Evolutionary conservation across 2,113 vertebrate genomes (phyloP).

Genomic region (Agelaius tricolor): DNA sequence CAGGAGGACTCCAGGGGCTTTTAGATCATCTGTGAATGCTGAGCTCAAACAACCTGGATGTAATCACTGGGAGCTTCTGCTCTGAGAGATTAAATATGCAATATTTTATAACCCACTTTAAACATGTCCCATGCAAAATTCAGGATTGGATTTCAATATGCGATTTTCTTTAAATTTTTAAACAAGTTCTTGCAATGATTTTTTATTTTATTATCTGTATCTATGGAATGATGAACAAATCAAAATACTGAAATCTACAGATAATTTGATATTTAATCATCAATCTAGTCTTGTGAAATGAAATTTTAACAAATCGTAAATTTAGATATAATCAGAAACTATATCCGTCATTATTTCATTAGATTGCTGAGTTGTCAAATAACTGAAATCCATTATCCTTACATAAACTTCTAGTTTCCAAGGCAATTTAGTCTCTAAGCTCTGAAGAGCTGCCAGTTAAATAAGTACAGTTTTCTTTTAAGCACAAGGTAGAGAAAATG

Average conservation of each 20-base stretch:
- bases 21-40: not conserved
- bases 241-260: not conserved
- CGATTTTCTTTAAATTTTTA: conserved; percentile 46
- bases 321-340: conserved; percentile 35
- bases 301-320: conserved; percentile 52
- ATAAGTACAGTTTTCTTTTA: not conserved
- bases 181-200: not conserved
- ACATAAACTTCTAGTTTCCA: conserved; percentile 47
- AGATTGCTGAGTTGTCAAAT: conserved; percentile 52
- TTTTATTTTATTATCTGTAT: conserved; percentile 2
- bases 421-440: conserved; percentile 50
- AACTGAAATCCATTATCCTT: conserved; percentile 45
- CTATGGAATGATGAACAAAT: not conserved
- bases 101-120: conserved; percentile 33
- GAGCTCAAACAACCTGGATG: not conserved
- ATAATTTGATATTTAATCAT: conserved; percentile 25
- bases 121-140: conserved; percentile 35
- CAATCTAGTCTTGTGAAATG: not conserved
- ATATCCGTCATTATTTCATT: conserved; percentile 16
- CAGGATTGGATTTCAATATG: conserved; percentile 28
- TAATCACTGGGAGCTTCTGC: not conserved
- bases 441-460: conserved; percentile 18
- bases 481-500: not conserved
- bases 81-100: conserved; percentile 21
- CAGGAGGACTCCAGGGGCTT: not conserved